phyloP scores from a whole-genome alignment of 2,888 invertebrate genomes.

The Tineola bisselliella region DNA sequence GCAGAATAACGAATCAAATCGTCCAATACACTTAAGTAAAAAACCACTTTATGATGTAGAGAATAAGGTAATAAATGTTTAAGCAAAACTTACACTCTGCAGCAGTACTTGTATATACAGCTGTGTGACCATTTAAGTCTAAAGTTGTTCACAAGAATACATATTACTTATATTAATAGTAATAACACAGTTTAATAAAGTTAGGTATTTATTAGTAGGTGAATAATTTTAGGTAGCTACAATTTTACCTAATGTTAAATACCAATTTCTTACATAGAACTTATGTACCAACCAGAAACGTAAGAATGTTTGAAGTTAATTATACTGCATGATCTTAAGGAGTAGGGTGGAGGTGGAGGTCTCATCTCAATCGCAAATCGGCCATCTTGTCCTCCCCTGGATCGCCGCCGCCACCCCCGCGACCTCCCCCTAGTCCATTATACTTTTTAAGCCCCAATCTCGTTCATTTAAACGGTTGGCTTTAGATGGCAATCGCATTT shows the following conservation, averaged over 20 bases:
- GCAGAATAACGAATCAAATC: neutral
- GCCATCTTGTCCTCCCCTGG: conserved; percentile 65
- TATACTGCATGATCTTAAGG: conserved; percentile 59
- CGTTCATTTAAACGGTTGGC: conserved; percentile 77
- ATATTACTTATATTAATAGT: conserved; percentile 20
- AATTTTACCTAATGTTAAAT: too few relatives aligned
- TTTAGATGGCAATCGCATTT: conserved; percentile 77
- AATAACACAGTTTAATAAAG: neutral
- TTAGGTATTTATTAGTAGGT: too few relatives aligned
- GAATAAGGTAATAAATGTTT: conserved; percentile 18
- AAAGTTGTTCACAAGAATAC: conserved; percentile 49
- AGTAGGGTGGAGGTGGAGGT: conserved; percentile 29
- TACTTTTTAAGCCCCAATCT: conserved; percentile 80
- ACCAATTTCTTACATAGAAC: too few relatives aligned
- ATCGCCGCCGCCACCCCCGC: conserved; percentile 42
- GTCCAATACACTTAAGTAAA: neutral
- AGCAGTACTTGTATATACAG: neutral
- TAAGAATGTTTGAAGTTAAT: conserved; percentile 38
- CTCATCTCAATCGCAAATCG: conserved; percentile 69
- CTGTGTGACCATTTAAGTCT: conserved; percentile 39
- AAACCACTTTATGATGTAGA: neutral
- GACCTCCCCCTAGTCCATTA: conserved; percentile 65
- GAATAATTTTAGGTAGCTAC: too few relatives aligned
- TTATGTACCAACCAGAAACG: neutral
- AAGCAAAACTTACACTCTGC: conserved; percentile 31